phyloP scores from a whole-genome alignment of 2,797 vertebrate genomes.

The Hapalemur alaotrensis region DNA sequence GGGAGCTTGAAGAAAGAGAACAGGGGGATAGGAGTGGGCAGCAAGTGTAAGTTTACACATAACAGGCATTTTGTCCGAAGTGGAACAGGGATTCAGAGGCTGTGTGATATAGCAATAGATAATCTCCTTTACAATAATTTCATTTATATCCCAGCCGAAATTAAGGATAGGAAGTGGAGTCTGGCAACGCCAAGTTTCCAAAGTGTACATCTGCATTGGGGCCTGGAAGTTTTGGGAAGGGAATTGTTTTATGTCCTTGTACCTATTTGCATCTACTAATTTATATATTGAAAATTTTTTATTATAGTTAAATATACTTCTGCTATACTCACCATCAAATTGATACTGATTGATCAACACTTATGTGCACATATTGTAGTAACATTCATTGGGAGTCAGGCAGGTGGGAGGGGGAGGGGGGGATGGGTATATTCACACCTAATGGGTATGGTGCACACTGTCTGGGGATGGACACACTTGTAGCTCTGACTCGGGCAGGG shows the following conservation, averaged over 20 bases:
- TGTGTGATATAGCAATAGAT: not conserved
- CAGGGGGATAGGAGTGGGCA: not conserved
- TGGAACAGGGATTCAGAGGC: not conserved
- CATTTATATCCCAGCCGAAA: not conserved
- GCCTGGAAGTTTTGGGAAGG: not conserved
- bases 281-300: not conserved
- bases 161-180: not conserved
- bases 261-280: not conserved
- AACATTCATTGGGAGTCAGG: no score
- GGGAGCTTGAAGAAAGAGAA: not conserved
- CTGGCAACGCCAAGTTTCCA: not conserved
- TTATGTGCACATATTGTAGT: no score
- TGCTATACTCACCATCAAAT: not conserved
- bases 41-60: not conserved
- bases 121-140: not conserved
- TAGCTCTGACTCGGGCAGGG: no score
- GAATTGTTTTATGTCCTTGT: not conserved
- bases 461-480: no score
- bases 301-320: not conserved
- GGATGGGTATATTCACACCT: no score
- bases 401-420: no score
- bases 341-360: no score
- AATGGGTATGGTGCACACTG: no score
- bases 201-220: not conserved
- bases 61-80: not conserved